Evolutionary conservation across 2,888 invertebrate genomes (phyloP).

Genomic region (Euphydryas editha): DNA sequence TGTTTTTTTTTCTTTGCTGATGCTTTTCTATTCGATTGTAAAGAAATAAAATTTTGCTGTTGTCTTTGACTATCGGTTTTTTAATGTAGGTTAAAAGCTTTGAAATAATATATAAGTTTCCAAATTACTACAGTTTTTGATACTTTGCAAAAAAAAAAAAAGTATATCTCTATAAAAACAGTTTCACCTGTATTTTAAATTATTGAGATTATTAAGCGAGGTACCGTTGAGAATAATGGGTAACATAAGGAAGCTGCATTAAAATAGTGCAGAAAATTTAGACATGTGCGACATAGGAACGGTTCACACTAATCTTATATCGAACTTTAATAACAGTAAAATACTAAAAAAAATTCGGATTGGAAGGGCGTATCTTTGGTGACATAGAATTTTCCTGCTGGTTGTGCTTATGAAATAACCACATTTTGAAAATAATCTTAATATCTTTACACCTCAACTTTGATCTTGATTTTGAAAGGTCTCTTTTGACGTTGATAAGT

Average conservation of each 20-base stretch:
- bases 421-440: background rate
- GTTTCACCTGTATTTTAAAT: slow-evolving; percentile 42
- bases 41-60: no score
- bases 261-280: slow-evolving; percentile 17
- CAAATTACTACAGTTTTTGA: background rate
- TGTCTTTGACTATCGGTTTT: no score
- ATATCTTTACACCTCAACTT: background rate
- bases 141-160: background rate
- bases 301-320: slow-evolving; percentile 21
- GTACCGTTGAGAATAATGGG: slow-evolving; percentile 51
- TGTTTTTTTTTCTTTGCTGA: background rate
- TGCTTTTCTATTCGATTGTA: background rate
- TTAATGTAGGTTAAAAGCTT: no score
- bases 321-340: slow-evolving; percentile 28
- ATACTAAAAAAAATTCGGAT: slow-evolving; percentile 40
- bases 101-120: no score
- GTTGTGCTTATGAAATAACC: slow-evolving; percentile 1
- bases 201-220: slow-evolving; percentile 70
- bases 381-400: slow-evolving; percentile 28
- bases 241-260: slow-evolving; percentile 26
- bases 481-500: background rate
- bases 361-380: slow-evolving; percentile 39
- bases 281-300: slow-evolving; percentile 29
- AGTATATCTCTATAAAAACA: slow-evolving; percentile 22
- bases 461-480: no score